Base-by-base conservation (phyloP, 2,888 invertebrate species). In the Conistra vaccinii region DNA sequence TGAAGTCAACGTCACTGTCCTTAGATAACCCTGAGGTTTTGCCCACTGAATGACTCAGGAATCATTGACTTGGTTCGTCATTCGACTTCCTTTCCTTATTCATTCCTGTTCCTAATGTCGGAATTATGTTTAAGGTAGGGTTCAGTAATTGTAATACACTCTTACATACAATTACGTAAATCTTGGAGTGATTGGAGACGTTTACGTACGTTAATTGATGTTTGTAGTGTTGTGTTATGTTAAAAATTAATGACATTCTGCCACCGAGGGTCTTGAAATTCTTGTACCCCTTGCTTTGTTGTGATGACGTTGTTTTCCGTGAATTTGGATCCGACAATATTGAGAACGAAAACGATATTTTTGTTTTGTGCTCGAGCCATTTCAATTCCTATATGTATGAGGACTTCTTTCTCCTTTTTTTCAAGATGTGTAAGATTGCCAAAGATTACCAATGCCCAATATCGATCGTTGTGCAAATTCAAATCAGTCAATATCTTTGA, bases 21-120 rank as follows among this genome's bases (percentile, higher is more conserved):
- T 65, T 62, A 57, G 20, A 69, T 81, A 72, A 45, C 17, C 32
- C 6, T n/a, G 39, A 58, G 77, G 85, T 57, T 85, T 83, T 67
- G 81, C 66, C 82, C 51, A 9, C 39, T 58, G 26, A 71, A 42
- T 73, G 69, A 81, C 39, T 85, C 62, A 69, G 60, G 57, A 72
- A 76, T 76, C 76, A 60, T 72, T 71, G 62, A 62, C 55, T 67
- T 78, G 55, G 60, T 81, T 83, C 57, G 74, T 85, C 85, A 82
- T 69, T 61, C 72, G 39, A 26, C 53, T 58, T 69, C 32, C 69
- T 73, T 83, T 81, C 85, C 70, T 73, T 55, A 45, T 81, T 63
- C 63, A 53, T 73, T 73, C 48, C 68, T 69, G 57, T 72, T 74
- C 39, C 53, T 73, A 55, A 69, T 69, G 69, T 62, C n/a, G 69